A percentile compares a stretch with the other conserved stretches of the same genome.
Evolutionary conservation across 2,797 vertebrate species (phyloP).

Genomic region (Uromys caudimaculatus): DNA sequence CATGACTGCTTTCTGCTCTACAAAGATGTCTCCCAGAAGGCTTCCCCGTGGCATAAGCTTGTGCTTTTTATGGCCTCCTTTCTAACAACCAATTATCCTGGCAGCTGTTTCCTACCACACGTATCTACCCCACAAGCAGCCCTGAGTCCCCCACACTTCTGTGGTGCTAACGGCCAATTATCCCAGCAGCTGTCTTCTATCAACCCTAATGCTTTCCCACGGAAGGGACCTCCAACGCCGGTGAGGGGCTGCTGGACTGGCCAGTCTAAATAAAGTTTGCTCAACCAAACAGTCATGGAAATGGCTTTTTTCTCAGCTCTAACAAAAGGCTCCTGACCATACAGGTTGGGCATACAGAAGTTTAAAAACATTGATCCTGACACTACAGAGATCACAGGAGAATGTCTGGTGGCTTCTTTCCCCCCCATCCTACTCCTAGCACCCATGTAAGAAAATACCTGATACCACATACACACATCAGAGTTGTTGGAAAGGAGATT

Average conservation of each 20-base stretch:
- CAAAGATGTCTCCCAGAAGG: background rate
- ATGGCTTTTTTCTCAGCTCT: background rate
- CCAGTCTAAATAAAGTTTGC: background rate
- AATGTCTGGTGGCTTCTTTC: background rate
- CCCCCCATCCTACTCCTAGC: background rate
- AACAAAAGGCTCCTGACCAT: background rate
- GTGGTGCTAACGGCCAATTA: background rate
- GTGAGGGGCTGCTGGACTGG: background rate
- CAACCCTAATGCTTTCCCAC: background rate
- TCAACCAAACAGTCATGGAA: background rate
- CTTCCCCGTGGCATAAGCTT: background rate
- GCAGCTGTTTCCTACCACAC: background rate
- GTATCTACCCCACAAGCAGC: background rate
- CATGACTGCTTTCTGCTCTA: background rate
- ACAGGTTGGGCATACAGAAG: background rate
- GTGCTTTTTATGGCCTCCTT: background rate
- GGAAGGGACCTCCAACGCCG: background rate
- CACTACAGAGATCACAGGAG: background rate
- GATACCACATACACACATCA: conserved; percentile 41
- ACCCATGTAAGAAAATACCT: background rate
- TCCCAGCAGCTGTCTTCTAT: background rate
- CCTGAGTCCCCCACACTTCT: background rate
- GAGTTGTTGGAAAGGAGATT: conserved; percentile 46
- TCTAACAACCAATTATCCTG: background rate
- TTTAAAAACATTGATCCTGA: background rate